Evolutionary conservation across 2,888 invertebrate genomes (phyloP).

Genomic region (Charanyca ferruginea): DNA sequence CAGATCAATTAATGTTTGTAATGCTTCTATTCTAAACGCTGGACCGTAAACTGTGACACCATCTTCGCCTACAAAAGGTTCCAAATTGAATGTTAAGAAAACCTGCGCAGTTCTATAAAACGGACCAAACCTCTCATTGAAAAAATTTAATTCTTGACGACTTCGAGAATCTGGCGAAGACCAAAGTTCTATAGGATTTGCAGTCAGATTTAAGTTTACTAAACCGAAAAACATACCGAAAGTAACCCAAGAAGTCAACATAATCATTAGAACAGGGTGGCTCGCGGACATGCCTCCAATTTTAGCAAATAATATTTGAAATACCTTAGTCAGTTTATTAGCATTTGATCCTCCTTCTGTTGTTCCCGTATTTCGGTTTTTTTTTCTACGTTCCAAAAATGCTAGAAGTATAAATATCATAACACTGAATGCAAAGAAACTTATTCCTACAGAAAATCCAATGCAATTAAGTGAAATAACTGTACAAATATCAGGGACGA

Average conservation of each 20-base stretch:
- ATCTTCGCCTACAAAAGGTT: constrained; percentile 80
- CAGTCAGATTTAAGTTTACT: constrained; percentile 93
- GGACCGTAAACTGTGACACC: constrained; percentile 93
- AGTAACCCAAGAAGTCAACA: constrained; percentile 91
- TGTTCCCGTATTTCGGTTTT: constrained; percentile 52
- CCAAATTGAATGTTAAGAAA: constrained; percentile 93
- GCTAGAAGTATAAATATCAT: constrained; percentile 78
- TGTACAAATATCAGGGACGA: constrained; percentile 84
- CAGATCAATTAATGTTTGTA: constrained; percentile 93
- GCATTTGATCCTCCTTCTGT: constrained; percentile 40
- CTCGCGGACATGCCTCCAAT: constrained; percentile 92
- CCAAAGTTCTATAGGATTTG: constrained; percentile 98
- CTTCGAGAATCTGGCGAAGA: constrained; percentile 95
- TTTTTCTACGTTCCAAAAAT: constrained; percentile 64
- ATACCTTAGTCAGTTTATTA: constrained; percentile 71
- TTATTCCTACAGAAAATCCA: constrained; percentile 92
- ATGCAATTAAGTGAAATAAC: constrained; percentile 92
- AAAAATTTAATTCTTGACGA: constrained; percentile 96
- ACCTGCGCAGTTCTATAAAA: constrained; percentile 98
- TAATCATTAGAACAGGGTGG: constrained; percentile 92
- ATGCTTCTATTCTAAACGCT: constrained; percentile 94
- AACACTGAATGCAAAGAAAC: constrained; percentile 86
- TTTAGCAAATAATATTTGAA: constrained; percentile 78
- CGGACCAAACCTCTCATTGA: constrained; percentile 96
- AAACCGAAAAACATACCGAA: constrained; percentile 93